Base-by-base conservation (phyloP, 2,888 invertebrate genomes). In the Pristionchus maxplancki region DNA sequence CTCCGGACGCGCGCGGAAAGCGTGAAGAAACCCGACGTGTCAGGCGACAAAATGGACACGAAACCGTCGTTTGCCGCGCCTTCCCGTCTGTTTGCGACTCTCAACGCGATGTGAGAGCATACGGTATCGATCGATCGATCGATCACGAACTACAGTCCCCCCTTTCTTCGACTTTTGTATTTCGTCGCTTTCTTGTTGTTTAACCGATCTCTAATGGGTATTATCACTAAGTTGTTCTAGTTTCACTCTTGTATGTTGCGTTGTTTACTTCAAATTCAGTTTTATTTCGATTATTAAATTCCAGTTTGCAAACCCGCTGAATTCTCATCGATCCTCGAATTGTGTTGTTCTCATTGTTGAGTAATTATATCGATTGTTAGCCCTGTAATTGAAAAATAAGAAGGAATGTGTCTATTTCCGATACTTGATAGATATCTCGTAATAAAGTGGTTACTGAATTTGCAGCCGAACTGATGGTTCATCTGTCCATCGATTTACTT, bases 1-100 rank as follows among this genome's bases (percentile, higher is more conserved):
- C 71, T 89, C 4, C 82, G 87, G 13, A 62, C 64, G 24, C 87
- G 40, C 8, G 37, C 84, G 84, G 62, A 62, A 37, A 62, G 28
- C 28, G 84, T 28, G 34, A 28, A 37, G 34, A 53, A 20, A 24
- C n/a, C 62, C 62, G 40, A 53, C 13, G 31, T 13, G 62, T 28
- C 84, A 4, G 82, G 24, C 11, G 6, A 24, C 58, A 74, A 74
- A 74, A 40, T 40, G 74, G 74, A 74, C 74, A 74, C 74, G 74
- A 74, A 74, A 40, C 84, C 84, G 5, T 84, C 84, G 40, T 84
- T 84, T 15, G 62, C 37, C 34, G 44, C 84, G 15, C 84, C 84
- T n/a, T 84, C 84, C 1, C 37, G 84, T 15, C 84, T 84, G 1
- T 84, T 84, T 62, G 84, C 84, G 37, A 82, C 37, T 82, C 82